Base-by-base conservation (phyloP, 1,140 invertebrate genomes). In the Bilobella aurantiaca region DNA sequence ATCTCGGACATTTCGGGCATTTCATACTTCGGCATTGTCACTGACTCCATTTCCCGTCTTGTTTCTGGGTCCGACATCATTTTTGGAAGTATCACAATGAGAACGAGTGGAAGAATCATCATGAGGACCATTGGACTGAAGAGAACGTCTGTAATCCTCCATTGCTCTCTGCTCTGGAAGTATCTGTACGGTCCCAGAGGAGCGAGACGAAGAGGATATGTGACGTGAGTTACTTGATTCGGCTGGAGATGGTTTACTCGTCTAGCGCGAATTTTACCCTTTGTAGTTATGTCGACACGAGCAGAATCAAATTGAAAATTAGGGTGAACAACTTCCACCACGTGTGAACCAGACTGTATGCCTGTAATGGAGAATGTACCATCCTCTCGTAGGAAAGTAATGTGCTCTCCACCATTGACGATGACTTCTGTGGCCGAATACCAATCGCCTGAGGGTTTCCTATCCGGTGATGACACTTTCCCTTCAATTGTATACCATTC, bases 111-210 rank as follows among this genome's bases (percentile, higher is more conserved):
- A 58, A 96, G 75, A 28, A 97, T 85, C 93, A 98, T 98, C 88
- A 97, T 98, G 62, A 98, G 82, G 1, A 98, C 89, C 94, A 97
- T 97, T 42, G 95, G 94, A 79, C 92, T 96, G 75, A 97, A 91
- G 1, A 98, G 76, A 74, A 98, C 91, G 78, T 98, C 94, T 12
- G 92, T 96, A 3, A 91, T 81, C 74, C 92, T 84, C 93, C 93
- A 96, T 74, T 96, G 92, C 76, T 98, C 95, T 61, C 94, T 79
- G 18, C 87, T 79, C 80, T 97, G 92, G 78, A 98, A 98, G 80
- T 96, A 98, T 73, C 88, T 87, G 69, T 88, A 89, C 66, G 85
- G 86, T 21, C 85, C 85, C 32, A 89, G 70, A 2, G 90, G 82
- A 75, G 91, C 91, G 79, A 98, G 85, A 76, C 88, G 86, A 58